These are phyloP conservation scores for Noctua pronuba DNA, from an alignment of 2,888 invertebrate species.

Conservation along the genomic window DNA sequence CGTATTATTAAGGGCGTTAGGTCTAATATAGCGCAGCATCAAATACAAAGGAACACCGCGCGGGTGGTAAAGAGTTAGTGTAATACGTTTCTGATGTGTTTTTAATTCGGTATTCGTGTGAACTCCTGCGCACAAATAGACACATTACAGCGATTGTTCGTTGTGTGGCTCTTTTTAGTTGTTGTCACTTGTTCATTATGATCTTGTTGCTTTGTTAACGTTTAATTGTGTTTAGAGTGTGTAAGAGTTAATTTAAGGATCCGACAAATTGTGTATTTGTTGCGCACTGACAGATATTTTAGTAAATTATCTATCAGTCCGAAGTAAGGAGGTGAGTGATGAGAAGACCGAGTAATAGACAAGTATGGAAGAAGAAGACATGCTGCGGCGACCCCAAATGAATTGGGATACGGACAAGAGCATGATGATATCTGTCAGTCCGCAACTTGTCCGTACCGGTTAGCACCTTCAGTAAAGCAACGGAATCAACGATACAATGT, in stretches of 20 bases:
- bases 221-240: constrained; percentile 16
- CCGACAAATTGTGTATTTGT: background rate
- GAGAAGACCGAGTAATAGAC: background rate
- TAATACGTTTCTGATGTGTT: constrained; percentile 89
- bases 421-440: background rate
- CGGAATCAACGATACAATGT: background rate
- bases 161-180: constrained; percentile 65
- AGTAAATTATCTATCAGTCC: background rate
- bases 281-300: background rate
- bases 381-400: background rate
- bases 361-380: background rate
- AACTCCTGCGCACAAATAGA: constrained; percentile 87
- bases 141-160: constrained; percentile 80
- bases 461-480: background rate
- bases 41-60: constrained; percentile 61
- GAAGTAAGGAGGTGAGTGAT: background rate
- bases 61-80: constrained; percentile 83
- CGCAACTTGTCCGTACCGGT: background rate
- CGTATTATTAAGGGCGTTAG: constrained; percentile 47
- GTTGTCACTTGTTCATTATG: constrained; percentile 67
- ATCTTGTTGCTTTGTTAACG: constrained; percentile 40
- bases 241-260: background rate
- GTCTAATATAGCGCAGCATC: constrained; percentile 42
- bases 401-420: background rate
- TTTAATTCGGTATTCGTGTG: constrained; percentile 88